Evolutionary conservation across 2,888 invertebrate genomes (phyloP).

Genomic region (Phragmatobia fuliginosa): DNA sequence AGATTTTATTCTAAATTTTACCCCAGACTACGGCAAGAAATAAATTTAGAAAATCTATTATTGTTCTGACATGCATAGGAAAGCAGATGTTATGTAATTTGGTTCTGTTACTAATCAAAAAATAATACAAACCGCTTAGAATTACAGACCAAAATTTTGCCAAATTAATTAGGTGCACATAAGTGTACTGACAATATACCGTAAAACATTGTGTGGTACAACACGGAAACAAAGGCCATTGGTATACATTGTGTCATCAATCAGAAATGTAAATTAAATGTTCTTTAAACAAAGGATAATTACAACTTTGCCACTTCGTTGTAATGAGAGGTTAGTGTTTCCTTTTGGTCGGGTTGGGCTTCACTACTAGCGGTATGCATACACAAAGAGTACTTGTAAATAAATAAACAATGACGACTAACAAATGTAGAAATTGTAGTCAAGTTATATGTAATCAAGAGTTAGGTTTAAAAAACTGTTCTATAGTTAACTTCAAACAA

Average conservation of each 20-base stretch:
- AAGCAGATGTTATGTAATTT: too few relatives aligned
- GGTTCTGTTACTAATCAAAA: too few relatives aligned
- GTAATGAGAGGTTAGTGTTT: conserved; percentile 9
- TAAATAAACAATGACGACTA: background rate
- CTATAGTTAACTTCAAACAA: too few relatives aligned
- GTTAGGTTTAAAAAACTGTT: too few relatives aligned
- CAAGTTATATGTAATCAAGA: too few relatives aligned
- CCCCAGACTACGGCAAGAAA: background rate
- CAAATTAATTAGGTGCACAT: too few relatives aligned
- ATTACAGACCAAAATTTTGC: too few relatives aligned
- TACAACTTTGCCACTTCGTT: conserved; percentile 11
- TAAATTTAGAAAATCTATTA: too few relatives aligned
- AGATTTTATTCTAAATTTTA: background rate
- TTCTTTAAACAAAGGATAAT: conserved; percentile 19
- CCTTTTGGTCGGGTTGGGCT: conserved; percentile 3
- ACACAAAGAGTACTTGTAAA: background rate
- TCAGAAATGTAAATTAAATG: conserved; percentile 14
- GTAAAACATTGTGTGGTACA: background rate
- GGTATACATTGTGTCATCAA: conserved; percentile 11
- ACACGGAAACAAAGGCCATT: conserved; percentile 14
- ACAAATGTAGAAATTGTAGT: too few relatives aligned
- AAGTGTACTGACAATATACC: background rate
- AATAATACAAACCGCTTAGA: too few relatives aligned
- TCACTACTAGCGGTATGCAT: conserved; percentile 2
- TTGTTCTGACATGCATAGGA: too few relatives aligned